These are phyloP conservation scores for Gobio occitaniae DNA, from an alignment of 2,797 vertebrate genomes.

Conservation along the genomic window DNA sequence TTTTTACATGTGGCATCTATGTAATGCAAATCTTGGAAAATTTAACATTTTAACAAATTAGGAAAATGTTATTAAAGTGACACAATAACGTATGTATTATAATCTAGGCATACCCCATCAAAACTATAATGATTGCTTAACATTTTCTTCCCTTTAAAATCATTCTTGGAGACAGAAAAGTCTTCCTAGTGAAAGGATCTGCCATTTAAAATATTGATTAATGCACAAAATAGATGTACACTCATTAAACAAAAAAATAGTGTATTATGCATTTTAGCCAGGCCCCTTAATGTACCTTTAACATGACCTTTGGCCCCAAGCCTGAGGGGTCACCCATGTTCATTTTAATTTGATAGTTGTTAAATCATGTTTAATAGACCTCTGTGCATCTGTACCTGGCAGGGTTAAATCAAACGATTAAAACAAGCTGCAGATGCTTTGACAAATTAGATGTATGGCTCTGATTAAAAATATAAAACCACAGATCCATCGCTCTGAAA, in stretches of 20 bases:
- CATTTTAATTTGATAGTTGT: not conserved
- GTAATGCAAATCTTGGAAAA: not conserved
- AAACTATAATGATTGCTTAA: not conserved
- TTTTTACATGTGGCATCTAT: not conserved
- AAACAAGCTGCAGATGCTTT: not conserved
- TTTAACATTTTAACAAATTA: not conserved
- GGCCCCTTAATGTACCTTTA: not conserved
- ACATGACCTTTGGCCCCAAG: not conserved
- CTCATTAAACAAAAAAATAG: not conserved
- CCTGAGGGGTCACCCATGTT: not conserved
- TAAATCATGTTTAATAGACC: not conserved
- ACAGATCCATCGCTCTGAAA: not conserved
- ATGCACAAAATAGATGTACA: not conserved
- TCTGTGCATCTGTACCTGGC: not conserved
- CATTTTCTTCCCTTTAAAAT: not conserved
- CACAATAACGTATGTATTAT: not conserved
- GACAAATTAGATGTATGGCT: not conserved
- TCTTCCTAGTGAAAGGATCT: not conserved
- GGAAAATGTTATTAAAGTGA: not conserved
- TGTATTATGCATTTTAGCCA: not conserved
- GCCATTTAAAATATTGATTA: not conserved
- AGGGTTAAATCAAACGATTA: not conserved
- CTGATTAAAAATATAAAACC: constrained; percentile 2
- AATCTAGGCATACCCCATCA: not conserved
- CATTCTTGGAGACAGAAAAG: not conserved